phyloP scores from a whole-genome alignment of 2,797 vertebrate species.

The Strix occidentalis region DNA sequence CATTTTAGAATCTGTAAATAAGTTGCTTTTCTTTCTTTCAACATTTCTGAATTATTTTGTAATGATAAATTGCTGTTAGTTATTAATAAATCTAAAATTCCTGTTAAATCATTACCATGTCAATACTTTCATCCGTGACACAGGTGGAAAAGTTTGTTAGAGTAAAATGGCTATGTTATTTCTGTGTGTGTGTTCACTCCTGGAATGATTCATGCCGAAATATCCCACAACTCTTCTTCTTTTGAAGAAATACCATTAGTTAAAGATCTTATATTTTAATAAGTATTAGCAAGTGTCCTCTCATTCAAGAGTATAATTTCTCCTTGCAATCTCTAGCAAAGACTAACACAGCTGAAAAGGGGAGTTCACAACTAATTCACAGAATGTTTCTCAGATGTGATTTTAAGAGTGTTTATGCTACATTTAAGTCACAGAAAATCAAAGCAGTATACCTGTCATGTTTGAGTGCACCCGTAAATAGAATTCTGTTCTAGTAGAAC shows the following conservation, averaged over 20 bases:
- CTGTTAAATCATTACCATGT: no score
- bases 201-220: neutral
- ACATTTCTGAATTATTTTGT: no score
- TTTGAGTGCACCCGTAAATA: constrained; percentile 27
- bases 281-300: neutral
- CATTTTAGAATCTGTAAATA: no score
- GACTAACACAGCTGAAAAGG: neutral
- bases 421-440: constrained; percentile 35
- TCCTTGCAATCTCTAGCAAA: neutral
- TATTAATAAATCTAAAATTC: no score
- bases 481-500: constrained; percentile 21
- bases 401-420: constrained; percentile 17
- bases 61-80: no score
- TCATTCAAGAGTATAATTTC: neutral
- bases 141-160: neutral
- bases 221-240: neutral
- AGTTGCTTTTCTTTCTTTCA: no score
- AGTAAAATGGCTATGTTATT: neutral
- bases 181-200: neutral
- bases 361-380: neutral
- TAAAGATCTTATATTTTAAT: neutral
- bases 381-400: neutral
- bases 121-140: no score
- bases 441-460: constrained; percentile 13
- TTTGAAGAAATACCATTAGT: neutral